Conservation (phyloP, 2,888 invertebrate species). For the Thelaira solivaga region DNA sequence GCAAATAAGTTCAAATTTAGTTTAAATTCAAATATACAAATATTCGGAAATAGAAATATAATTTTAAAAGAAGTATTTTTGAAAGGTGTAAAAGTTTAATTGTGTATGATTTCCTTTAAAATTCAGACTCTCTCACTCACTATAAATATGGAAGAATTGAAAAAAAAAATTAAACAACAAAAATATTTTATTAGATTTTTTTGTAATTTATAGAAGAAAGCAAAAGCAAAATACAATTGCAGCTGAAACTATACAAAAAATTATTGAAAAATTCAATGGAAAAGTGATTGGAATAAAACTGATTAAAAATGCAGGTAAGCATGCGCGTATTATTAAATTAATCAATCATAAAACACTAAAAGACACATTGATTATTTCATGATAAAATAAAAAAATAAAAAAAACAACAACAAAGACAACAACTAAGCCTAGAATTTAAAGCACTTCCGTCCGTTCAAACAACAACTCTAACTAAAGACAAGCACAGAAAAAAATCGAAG, state of each 20-base stretch:
- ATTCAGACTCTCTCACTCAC: too few relatives aligned
- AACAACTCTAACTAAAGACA: conserved; percentile 9
- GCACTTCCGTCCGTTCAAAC: conserved; percentile 51
- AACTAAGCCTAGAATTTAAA: conserved; percentile 52
- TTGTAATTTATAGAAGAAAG: conserved; percentile 22
- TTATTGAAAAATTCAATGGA: not conserved
- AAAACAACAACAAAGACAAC: conserved; percentile 18
- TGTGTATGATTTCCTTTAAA: too few relatives aligned
- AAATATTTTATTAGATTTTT: not conserved
- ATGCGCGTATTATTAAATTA: conserved; percentile 59
- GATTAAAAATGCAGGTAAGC: conserved; percentile 58
- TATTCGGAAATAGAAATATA: too few relatives aligned
- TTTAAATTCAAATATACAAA: too few relatives aligned
- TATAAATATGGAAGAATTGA: too few relatives aligned
- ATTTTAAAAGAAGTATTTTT: too few relatives aligned
- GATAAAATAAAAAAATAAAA: conserved; percentile 46
- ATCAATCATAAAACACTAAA: conserved; percentile 60
- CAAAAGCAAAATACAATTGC: conserved; percentile 5
- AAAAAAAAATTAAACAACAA: not conserved
- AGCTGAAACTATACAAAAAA: conserved; percentile 11
- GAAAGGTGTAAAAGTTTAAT: too few relatives aligned
- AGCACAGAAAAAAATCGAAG: conserved; percentile 8
- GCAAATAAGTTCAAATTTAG: not conserved
- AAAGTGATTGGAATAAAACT: conserved; percentile 4
- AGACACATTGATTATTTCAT: conserved; percentile 51